Base-by-base conservation (phyloP, 2,113 vertebrate genomes). In the Merops nubicus region DNA sequence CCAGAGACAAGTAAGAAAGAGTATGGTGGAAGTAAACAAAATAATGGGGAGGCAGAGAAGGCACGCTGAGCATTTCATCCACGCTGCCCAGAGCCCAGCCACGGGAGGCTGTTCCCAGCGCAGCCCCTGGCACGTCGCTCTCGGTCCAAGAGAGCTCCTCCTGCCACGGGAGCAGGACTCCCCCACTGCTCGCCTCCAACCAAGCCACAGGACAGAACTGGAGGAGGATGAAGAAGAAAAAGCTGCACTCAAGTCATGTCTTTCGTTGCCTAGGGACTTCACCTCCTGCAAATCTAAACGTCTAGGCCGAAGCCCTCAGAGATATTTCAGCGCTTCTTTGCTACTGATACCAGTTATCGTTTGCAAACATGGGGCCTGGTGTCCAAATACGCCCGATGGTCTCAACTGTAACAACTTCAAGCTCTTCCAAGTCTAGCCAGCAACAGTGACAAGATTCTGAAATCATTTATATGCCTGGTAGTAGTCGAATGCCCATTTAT, bases 11-110 rank as follows among this genome's bases (percentile, higher is more conserved):
- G 79, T 34, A 56, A 84, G 86, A 60, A 83, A 75, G 91, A 89
- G 79, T 47, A 60, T 22, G 34, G 11, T 80, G 88, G 77, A 67
- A 90, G 89, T 86, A 94, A 96, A 97, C 92, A 96, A 60, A 69
- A 57, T 34, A 20, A 73, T 4, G 75, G 67, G 28, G 17, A 93
- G 85, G 6, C 74, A 43, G 65, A 36, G 29, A 38, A 91, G 80
- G 88, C 88, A 92, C 2, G 82, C 67, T 1, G 70, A 86, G 82
- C 88, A 77, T 86, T 85, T 80, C 93, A 69, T 91, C 4, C 84
- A 5, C 57, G 48, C 81, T 72, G 8, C 3, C 11, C 62, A 34
- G 31, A 7, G 12, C 1, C 26, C 2, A 23, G 47, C 0, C 22
- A 56, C 0, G 70, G 50, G 59, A 87, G 54, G 38, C 28, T 85